Conservation (phyloP, 2,797 vertebrate genomes). For the Decapterus maruadsi region DNA sequence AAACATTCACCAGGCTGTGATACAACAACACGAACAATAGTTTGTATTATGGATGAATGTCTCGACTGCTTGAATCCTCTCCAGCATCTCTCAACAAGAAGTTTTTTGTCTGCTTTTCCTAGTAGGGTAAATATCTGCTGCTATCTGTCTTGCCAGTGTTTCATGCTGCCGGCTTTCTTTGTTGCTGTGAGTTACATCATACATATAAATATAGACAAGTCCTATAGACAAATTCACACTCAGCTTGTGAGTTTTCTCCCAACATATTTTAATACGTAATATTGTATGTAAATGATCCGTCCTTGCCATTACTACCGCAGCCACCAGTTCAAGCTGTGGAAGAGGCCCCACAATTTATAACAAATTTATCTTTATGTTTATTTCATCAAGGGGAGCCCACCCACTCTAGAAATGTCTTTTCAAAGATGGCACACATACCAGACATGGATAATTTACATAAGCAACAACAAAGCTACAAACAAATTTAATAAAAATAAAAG, state of each 20-base stretch:
- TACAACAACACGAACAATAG: constrained; percentile 45
- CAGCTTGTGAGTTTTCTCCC: constrained; percentile 4
- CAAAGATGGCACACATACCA: neutral
- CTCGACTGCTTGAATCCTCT: constrained; percentile 42
- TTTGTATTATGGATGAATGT: constrained; percentile 66
- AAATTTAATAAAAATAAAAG: neutral
- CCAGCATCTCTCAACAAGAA: constrained; percentile 32
- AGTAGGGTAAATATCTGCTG: constrained; percentile 46
- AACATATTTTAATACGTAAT: constrained; percentile 4
- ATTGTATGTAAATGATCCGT: neutral
- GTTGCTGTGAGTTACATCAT: constrained; percentile 11
- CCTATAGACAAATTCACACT: neutral
- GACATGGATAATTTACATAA: neutral
- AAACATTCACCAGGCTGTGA: constrained; percentile 56
- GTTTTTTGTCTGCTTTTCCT: constrained; percentile 52
- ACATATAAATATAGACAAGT: constrained; percentile 14
- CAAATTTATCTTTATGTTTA: constrained; percentile 3
- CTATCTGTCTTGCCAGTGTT: constrained; percentile 32
- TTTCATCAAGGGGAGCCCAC: neutral
- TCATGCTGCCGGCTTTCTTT: constrained; percentile 35
- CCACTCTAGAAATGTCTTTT: constrained; percentile 7
- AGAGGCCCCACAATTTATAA: neutral
- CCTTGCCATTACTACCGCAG: neutral
- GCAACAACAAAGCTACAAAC: neutral
- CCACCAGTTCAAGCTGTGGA: neutral